Evolutionary conservation across 1,140 invertebrate species (phyloP).

Genomic region (Melipona quadrifasciata): DNA sequence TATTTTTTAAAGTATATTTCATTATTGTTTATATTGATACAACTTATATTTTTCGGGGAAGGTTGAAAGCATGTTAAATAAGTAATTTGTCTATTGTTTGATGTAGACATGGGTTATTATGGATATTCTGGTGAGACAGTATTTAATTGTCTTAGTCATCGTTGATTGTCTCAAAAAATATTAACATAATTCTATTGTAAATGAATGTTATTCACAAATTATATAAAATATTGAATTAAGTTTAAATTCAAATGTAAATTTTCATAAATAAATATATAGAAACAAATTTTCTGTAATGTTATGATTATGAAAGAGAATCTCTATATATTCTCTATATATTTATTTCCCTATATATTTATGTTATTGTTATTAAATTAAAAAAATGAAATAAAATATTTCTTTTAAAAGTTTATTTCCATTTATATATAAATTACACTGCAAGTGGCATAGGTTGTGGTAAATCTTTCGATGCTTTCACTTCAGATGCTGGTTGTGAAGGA

Average conservation of each 20-base stretch:
- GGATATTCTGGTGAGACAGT: not conserved
- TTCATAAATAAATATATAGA: constrained; percentile 43
- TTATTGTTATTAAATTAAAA: not conserved
- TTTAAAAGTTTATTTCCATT: constrained; percentile 55
- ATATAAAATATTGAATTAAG: not conserved
- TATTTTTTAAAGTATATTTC: not conserved
- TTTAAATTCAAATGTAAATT: constrained; percentile 24
- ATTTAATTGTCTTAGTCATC: not conserved
- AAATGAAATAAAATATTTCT: constrained; percentile 32
- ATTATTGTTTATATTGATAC: not conserved
- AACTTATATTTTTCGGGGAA: not conserved
- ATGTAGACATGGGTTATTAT: constrained; percentile 13
- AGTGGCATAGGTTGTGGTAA: constrained; percentile 67
- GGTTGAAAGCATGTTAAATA: not conserved
- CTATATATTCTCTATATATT: constrained; percentile 11
- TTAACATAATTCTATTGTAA: constrained; percentile 12
- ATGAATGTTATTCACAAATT: constrained; percentile 21
- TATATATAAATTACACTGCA: constrained; percentile 60
- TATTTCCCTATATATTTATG: constrained; percentile 8
- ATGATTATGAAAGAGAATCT: not conserved
- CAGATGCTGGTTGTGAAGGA: constrained; percentile 84
- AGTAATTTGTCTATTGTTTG: not conserved
- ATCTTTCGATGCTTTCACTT: constrained; percentile 83
- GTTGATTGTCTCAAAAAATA: not conserved
- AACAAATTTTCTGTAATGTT: not conserved